Percentiles rank a stretch among this genome's conserved stretches.
Evolutionary conservation across 1,140 invertebrate genomes (phyloP).

Genomic region (Maconellicoccus hirsutus): DNA sequence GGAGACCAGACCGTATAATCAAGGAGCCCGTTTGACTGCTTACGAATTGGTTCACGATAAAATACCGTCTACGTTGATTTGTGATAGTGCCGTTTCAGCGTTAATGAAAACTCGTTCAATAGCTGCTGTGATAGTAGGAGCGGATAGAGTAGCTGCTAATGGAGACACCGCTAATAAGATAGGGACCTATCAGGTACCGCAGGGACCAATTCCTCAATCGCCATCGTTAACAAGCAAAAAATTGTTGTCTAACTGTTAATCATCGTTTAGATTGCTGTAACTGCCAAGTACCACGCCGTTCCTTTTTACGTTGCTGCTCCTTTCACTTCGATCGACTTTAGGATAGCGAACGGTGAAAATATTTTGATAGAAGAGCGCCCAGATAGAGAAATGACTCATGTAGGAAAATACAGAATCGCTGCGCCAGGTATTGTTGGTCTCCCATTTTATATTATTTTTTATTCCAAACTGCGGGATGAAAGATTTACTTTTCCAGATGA

Average conservation of each 20-base stretch:
- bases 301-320: slow-evolving; percentile 96
- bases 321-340: slow-evolving; percentile 79
- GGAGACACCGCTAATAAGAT: slow-evolving; percentile 99
- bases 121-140: slow-evolving; percentile 70
- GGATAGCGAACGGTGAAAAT: slow-evolving; percentile 59
- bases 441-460: slow-evolving; percentile 22
- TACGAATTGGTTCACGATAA: slow-evolving; percentile 90
- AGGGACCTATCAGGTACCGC: slow-evolving; percentile 81
- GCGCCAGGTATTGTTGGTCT: slow-evolving; percentile 49
- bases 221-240: too few relatives aligned
- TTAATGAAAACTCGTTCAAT: slow-evolving; percentile 73
- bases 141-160: slow-evolving; percentile 84
- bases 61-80: slow-evolving; percentile 84
- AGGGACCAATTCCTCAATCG: too few relatives aligned
- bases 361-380: slow-evolving; percentile 93
- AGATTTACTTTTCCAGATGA: slow-evolving; percentile 3
- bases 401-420: slow-evolving; percentile 71
- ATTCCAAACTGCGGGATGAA: slow-evolving; percentile 14
- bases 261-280: slow-evolving; percentile 68
- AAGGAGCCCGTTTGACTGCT: slow-evolving; percentile 88
- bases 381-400: slow-evolving; percentile 74
- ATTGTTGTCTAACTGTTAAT: too few relatives aligned
- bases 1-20: slow-evolving; percentile 96
- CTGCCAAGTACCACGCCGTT: slow-evolving; percentile 79
- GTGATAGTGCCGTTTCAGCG: slow-evolving; percentile 88